phyloP scores from a whole-genome alignment of 2,888 invertebrate genomes.

The Hybos culiciformis region DNA sequence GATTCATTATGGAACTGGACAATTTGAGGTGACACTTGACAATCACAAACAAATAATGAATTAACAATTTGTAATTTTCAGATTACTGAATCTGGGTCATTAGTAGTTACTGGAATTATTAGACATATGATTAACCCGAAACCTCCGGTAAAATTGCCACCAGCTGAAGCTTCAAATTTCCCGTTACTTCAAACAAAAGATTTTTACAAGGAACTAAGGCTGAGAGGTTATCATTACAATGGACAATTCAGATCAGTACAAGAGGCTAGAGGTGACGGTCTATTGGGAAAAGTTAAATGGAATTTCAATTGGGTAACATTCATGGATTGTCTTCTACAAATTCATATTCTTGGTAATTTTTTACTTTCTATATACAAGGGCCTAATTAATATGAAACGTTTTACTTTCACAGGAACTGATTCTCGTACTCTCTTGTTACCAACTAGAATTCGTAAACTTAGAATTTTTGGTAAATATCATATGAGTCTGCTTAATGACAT shows the following conservation, averaged over 20 bases:
- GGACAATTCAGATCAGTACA: conserved; percentile 27
- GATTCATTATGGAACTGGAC: conserved; percentile 46
- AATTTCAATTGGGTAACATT: conserved; percentile 76
- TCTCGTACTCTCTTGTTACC: conserved; percentile 60
- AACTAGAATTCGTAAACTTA: conserved; percentile 54
- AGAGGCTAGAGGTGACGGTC: conserved; percentile 28
- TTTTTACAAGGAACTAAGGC: conserved; percentile 54
- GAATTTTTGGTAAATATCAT: conserved; percentile 52
- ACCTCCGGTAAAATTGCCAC: conserved; percentile 14
- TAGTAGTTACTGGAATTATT: conserved; percentile 57
- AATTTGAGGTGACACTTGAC: conserved; percentile 39
- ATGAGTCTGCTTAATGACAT: conserved; percentile 37
- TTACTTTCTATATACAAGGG: no score
- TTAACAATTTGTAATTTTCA: conserved; percentile 19
- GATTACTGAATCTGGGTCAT: conserved; percentile 53
- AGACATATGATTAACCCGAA: conserved; percentile 29
- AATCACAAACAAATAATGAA: not conserved
- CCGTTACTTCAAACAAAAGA: conserved; percentile 43
- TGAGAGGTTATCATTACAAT: conserved; percentile 54
- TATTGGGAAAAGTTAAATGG: conserved; percentile 43
- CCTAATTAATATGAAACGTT: no score
- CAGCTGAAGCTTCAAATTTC: conserved; percentile 19
- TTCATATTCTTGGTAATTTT: conserved; percentile 57
- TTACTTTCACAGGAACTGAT: no score
- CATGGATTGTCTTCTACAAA: conserved; percentile 80